Evolutionary conservation across 2,888 invertebrate genomes (phyloP).

Genomic region (Colletes collaris): DNA sequence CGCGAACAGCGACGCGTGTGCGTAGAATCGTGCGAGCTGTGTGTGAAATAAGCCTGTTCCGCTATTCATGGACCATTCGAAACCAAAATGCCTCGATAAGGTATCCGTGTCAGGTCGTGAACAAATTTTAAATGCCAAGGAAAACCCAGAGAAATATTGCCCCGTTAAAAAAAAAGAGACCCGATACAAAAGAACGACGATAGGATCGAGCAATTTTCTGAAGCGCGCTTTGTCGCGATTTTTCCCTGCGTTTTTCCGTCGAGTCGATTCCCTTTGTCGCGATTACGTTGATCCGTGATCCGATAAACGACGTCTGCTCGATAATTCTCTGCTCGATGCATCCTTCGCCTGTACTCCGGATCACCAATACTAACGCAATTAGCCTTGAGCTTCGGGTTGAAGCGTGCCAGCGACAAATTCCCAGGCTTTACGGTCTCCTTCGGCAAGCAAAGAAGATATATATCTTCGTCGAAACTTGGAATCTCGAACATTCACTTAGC

Average conservation of each 20-base stretch:
- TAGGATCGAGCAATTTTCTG: too few relatives aligned
- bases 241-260: too few relatives aligned
- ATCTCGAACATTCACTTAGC: conserved; percentile 18
- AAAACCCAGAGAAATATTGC: too few relatives aligned
- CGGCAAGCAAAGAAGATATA: conserved; percentile 1
- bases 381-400: background rate
- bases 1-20: background rate
- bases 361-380: conserved; percentile 18
- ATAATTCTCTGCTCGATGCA: conserved; percentile 7
- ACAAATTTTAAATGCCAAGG: too few relatives aligned
- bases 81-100: too few relatives aligned
- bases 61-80: conserved; percentile 2
- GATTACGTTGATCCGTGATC: conserved; percentile 5
- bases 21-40: conserved; percentile 24
- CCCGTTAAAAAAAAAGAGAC: too few relatives aligned
- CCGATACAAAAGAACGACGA: too few relatives aligned
- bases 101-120: too few relatives aligned
- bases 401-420: conserved; percentile 14
- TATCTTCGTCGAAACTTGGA: conserved; percentile 11
- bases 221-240: too few relatives aligned
- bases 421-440: background rate
- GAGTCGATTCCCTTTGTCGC: conserved; percentile 18
- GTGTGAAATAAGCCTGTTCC: conserved; percentile 42
- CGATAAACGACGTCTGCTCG: conserved; percentile 26
- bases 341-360: background rate